phyloP scores from a whole-genome alignment of 2,113 vertebrate species.

The Brachyhypopomus gauderio region DNA sequence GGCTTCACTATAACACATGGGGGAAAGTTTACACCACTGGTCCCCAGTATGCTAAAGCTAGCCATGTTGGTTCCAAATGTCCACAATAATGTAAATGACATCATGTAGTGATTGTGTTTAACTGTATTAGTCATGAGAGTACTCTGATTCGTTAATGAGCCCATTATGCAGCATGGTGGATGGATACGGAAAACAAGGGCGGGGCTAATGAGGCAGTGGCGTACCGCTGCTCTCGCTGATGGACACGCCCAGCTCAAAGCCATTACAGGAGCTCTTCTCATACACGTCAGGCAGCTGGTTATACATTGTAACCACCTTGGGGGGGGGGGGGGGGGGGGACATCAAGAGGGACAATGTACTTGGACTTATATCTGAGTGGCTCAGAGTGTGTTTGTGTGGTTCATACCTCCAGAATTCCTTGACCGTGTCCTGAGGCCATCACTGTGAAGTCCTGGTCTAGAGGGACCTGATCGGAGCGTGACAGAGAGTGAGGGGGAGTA shows the following conservation, averaged over 20 bases:
- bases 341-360: background rate
- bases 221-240: conserved; percentile 67
- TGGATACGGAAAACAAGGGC: background rate
- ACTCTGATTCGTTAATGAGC: no score
- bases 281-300: conserved; percentile 72
- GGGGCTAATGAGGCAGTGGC: background rate
- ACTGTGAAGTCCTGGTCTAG: conserved; percentile 70
- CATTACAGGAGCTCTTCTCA: conserved; percentile 62
- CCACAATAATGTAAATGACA: no score
- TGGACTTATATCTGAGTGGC: no score
- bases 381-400: background rate
- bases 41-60: no score
- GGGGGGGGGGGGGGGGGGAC: background rate
- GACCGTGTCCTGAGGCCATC: conserved; percentile 73
- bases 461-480: conserved; percentile 61
- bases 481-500: background rate
- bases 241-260: conserved; percentile 69
- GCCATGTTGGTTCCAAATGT: no score
- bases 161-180: no score
- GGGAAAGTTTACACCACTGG: background rate
- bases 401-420: conserved; percentile 79
- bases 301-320: conserved; percentile 75
- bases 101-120: no score
- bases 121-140: no score
- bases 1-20: conserved; percentile 59